A percentile compares a stretch with the other conserved stretches of the same genome.
Evolutionary conservation across 35 echinoderm and acorn worm species (phyloP).

Genomic region (Stichopus chloronotus): DNA sequence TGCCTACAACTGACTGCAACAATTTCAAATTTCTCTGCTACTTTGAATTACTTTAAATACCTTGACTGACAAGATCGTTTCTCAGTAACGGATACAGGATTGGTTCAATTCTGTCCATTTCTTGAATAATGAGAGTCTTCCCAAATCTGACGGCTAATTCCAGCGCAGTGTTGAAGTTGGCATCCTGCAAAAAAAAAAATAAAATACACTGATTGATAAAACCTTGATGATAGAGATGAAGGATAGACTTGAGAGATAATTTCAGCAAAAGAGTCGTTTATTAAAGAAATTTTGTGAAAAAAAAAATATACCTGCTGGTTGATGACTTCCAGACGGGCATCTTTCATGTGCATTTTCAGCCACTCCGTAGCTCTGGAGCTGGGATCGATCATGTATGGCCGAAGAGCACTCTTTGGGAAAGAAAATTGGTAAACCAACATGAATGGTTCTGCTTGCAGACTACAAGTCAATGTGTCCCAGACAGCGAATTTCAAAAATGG

Average conservation of each 20-base stretch:
- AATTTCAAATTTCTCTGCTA: neutral
- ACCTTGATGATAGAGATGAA: too few relatives aligned
- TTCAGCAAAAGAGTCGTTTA: neutral
- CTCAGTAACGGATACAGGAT: constrained; percentile 89
- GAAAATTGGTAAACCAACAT: neutral
- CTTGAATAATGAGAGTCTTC: constrained; percentile 96
- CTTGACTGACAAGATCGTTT: constrained; percentile 97
- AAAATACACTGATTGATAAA: neutral
- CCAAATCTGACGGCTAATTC: constrained; percentile 96
- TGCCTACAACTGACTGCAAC: neutral
- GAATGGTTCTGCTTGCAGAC: neutral
- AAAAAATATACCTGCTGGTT: constrained; percentile 89
- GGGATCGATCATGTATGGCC: constrained; percentile 93
- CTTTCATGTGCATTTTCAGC: constrained; percentile 93
- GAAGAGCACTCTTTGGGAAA: constrained; percentile 78
- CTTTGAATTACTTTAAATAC: constrained; percentile 58
- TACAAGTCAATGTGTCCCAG: too few relatives aligned
- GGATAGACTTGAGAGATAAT: neutral
- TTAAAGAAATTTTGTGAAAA: neutral
- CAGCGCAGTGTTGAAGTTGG: constrained; percentile 89
- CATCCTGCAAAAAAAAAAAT: constrained; percentile 70
- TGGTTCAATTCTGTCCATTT: constrained; percentile 96
- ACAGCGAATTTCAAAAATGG: too few relatives aligned
- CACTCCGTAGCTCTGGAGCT: constrained; percentile 96
- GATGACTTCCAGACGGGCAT: constrained; percentile 85